These are phyloP conservation scores for Drosophila biarmipes DNA, from an alignment of 1,140 invertebrate genomes.

Conservation along the genomic window DNA sequence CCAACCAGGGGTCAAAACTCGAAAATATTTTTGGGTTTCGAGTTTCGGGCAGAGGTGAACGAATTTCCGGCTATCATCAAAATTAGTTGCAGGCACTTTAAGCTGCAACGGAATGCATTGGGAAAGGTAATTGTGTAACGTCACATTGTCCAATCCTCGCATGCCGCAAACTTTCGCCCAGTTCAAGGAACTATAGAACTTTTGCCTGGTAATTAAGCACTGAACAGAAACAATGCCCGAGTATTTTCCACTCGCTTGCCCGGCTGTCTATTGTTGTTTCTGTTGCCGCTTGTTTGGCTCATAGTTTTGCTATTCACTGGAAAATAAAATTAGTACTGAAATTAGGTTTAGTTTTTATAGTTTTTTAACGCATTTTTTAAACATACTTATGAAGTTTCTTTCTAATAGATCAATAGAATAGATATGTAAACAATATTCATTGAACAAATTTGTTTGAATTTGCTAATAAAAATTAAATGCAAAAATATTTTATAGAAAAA, in stretches of 20 bases:
- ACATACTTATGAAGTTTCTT: too few relatives aligned
- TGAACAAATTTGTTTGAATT: too few relatives aligned
- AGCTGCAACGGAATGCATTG: background rate
- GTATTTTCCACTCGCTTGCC: conserved; percentile 72
- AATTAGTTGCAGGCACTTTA: background rate
- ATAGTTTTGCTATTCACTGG: conserved; percentile 52
- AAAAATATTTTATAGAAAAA: too few relatives aligned
- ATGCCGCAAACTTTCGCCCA: conserved; percentile 34
- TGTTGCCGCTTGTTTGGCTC: conserved; percentile 65
- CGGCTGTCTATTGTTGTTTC: conserved; percentile 44
- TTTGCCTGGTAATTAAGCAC: conserved; percentile 69
- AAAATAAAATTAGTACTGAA: background rate
- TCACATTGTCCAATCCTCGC: conserved; percentile 26
- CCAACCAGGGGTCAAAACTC: background rate
- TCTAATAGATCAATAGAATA: too few relatives aligned
- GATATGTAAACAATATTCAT: too few relatives aligned
- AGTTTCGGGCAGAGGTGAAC: too few relatives aligned
- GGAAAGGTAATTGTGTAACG: conserved; percentile 30
- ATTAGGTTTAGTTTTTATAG: too few relatives aligned
- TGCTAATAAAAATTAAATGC: too few relatives aligned
- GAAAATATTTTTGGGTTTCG: conserved; percentile 5
- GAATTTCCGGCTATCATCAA: background rate
- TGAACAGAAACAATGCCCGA: conserved; percentile 55
- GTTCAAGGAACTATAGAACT: conserved; percentile 52
- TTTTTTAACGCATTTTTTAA: background rate